Evolutionary conservation across 1,140 invertebrate genomes (phyloP), one percentile per base, ranked within the genome.

Genomic region (Tetramorium alpestre): DNA sequence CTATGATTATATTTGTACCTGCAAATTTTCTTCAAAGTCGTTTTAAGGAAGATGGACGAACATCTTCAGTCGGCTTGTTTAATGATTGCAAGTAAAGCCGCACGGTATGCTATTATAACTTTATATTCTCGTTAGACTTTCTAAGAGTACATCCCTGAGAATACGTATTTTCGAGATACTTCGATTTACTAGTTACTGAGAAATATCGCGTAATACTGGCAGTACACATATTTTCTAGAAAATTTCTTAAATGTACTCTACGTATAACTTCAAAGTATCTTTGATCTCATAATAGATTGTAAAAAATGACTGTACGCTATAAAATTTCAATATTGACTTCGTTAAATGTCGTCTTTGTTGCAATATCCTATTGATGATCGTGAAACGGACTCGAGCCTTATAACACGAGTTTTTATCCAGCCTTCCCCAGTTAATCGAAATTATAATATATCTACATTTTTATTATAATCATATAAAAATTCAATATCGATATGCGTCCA

Each of bases 61-160:
- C 78, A 78, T 87, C 64, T 13, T 33, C 3, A 47, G 62, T 78
- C 58, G 56, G 72, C 65, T 88, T 88, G 84, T 88, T 88, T 86
- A 90, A 88, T 69, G 87, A 90, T 90, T 70, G 70, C 70, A 76
- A 90, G 87, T 86, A 77, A 89, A 90, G 81, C 64, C 67, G 62
- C 88, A 41, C 60, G 81, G 88, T 67, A 76, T 81, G 82, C 87
- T 82, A 87, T 90, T 90, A 90, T 90, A 88, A 89, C 86, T 90
- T 90, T 85, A 90, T 85, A 88, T 90, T 58, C 88, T 90, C 88
- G 80, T 85, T 90, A 76, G 86, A 88, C 62, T 76, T 85, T 64
- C 87, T 33, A 58, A 58, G 49, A 75, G 82, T 82, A n/a, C 76
- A 89, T 76, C 69, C 22, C 47, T 62, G 22, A 65, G 41, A 49